Evolutionary conservation across 2,113 vertebrate genomes (phyloP).

Genomic region (Daubentonia madagascariensis): DNA sequence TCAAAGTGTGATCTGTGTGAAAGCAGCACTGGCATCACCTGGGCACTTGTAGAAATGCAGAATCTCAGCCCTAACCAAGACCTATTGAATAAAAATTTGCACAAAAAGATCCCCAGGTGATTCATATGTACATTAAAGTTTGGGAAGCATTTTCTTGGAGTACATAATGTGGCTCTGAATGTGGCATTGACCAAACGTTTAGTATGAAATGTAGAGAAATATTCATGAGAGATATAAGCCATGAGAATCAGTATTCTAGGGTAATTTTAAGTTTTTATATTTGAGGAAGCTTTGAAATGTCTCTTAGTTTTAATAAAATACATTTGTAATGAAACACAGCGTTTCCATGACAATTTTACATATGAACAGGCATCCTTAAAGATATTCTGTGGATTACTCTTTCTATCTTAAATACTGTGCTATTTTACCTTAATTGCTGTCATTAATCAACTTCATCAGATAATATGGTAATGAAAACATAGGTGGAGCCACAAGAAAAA

Average conservation of each 20-base stretch:
- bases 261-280: not conserved
- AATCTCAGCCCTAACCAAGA: not conserved
- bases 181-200: not conserved
- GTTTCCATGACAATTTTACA: constrained; percentile 40
- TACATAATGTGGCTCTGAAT: not conserved
- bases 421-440: constrained; percentile 66
- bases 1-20: not conserved
- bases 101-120: not conserved
- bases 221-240: not conserved
- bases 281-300: not conserved
- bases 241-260: not conserved
- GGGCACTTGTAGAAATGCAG: not conserved
- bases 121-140: not conserved
- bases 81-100: not conserved
- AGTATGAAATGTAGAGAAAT: not conserved
- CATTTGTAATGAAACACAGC: not conserved
- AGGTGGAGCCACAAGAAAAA: not conserved
- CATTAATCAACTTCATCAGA: constrained; percentile 67
- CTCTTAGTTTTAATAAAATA: not conserved
- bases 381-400: constrained; percentile 51
- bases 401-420: constrained; percentile 58
- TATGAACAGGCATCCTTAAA: constrained; percentile 25
- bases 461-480: constrained; percentile 8
- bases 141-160: not conserved
- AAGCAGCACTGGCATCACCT: not conserved